These are phyloP conservation scores for Laspeyria flexula DNA, from an alignment of 2,888 invertebrate genomes.

Conservation along the genomic window DNA sequence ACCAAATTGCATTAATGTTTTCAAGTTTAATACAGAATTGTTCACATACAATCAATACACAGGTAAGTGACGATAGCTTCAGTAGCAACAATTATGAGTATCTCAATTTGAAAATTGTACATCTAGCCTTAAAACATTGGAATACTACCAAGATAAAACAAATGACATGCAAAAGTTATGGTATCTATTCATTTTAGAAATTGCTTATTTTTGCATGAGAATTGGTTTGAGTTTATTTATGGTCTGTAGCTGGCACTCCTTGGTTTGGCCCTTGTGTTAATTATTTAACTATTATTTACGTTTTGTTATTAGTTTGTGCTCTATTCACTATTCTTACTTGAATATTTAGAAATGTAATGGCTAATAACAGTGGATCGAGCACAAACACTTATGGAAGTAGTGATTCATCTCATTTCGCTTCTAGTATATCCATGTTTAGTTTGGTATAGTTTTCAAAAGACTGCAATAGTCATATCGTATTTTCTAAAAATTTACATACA, in stretches of 20 bases:
- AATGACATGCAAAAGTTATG: constrained; percentile 62
- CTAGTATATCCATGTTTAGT: constrained; percentile 53
- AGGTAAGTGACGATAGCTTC: background rate
- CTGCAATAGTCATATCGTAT: constrained; percentile 66
- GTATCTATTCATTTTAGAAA: constrained; percentile 64
- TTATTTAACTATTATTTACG: constrained; percentile 52
- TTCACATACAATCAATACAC: background rate
- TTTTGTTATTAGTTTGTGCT: constrained; percentile 53
- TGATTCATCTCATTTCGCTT: constrained; percentile 58
- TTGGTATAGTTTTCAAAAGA: constrained; percentile 60
- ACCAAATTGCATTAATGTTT: no score
- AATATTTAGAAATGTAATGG: constrained; percentile 19
- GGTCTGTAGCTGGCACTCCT: constrained; percentile 84
- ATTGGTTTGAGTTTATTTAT: constrained; percentile 65
- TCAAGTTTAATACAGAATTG: background rate
- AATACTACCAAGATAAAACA: constrained; percentile 25
- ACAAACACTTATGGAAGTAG: constrained; percentile 41
- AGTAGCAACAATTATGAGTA: background rate
- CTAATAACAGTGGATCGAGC: constrained; percentile 47
- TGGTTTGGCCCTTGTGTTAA: constrained; percentile 83
- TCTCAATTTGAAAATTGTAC: background rate
- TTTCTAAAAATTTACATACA: constrained; percentile 16
- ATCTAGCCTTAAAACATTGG: constrained; percentile 1
- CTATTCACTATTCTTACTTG: constrained; percentile 46
- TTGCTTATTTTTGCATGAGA: constrained; percentile 79